A percentile compares a stretch with the other conserved stretches of the same genome.
These are phyloP conservation scores for Dynastes maya DNA, from an alignment of 2,888 invertebrate genomes.

Conservation along the genomic window DNA sequence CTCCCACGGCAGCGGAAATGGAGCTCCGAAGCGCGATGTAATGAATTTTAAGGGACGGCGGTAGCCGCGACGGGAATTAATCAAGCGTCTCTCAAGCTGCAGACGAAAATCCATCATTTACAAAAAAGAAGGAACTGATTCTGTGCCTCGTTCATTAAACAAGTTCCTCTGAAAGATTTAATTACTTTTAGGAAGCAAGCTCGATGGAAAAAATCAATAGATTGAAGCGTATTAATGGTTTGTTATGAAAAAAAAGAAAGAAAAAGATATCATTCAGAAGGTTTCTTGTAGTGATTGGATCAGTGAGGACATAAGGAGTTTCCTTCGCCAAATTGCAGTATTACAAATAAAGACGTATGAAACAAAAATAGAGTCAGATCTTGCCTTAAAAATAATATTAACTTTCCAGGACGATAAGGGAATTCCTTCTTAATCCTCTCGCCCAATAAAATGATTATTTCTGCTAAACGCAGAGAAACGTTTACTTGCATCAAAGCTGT, in stretches of 20 bases:
- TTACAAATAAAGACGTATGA: no score
- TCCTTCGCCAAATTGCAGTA: no score
- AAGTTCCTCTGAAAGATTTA: neutral
- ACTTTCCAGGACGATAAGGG: no score
- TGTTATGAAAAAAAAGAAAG: neutral
- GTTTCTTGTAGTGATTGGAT: no score
- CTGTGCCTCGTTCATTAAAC: neutral
- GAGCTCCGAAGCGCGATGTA: conserved; percentile 17
- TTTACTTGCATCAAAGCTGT: no score
- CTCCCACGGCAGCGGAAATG: conserved; percentile 26
- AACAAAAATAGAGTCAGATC: no score
- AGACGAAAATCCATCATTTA: conserved; percentile 16
- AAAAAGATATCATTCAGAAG: no score
- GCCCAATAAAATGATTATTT: no score
- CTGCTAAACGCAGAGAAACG: no score
- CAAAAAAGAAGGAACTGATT: neutral
- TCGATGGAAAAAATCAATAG: neutral
- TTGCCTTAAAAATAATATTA: no score
- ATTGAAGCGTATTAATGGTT: neutral
- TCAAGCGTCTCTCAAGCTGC: neutral
- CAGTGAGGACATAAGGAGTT: no score
- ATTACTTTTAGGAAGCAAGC: neutral
- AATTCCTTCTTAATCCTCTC: no score
- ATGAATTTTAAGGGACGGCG: conserved; percentile 37
- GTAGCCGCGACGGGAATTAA: conserved; percentile 16